These are phyloP conservation scores for Oryzias melastigma DNA, from an alignment of 2,113 vertebrate genomes.

Conservation along the genomic window DNA sequence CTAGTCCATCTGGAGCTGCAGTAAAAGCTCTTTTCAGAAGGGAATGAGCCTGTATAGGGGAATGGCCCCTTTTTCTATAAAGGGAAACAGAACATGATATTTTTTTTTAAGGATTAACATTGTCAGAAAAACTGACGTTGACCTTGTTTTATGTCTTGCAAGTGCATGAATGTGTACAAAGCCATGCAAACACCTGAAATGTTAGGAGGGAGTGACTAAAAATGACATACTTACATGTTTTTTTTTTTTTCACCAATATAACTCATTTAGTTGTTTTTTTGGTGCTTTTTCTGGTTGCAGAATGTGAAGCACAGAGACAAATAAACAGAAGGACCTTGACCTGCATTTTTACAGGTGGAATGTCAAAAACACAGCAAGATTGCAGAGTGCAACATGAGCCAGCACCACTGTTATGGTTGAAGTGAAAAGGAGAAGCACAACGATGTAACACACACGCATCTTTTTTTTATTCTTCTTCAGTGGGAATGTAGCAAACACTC, in stretches of 20 bases:
- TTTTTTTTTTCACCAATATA: neutral
- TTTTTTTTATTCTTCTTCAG: neutral
- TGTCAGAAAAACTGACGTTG: conserved; percentile 3
- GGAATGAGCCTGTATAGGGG: conserved; percentile 1
- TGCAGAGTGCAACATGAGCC: conserved; percentile 17
- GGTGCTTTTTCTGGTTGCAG: conserved; percentile 1
- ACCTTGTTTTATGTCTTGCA: neutral
- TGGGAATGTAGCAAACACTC: neutral
- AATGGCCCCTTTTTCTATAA: conserved; percentile 22
- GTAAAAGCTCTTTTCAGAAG: conserved; percentile 55
- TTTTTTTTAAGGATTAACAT: conserved; percentile 12
- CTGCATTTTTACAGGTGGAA: conserved; percentile 18
- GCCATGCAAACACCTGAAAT: neutral
- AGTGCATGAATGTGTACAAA: neutral
- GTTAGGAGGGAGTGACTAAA: neutral
- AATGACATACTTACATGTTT: neutral
- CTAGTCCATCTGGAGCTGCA: conserved; percentile 59
- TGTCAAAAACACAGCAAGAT: conserved; percentile 7
- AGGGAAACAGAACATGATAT: conserved; percentile 15
- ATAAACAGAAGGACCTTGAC: conserved; percentile 7
- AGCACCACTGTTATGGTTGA: conserved; percentile 3
- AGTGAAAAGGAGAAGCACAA: conserved; percentile 12
- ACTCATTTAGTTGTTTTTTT: neutral
- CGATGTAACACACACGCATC: neutral
- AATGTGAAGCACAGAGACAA: conserved; percentile 7